phyloP scores from a whole-genome alignment of 2,888 invertebrate genomes.

The Diaphora mendica region DNA sequence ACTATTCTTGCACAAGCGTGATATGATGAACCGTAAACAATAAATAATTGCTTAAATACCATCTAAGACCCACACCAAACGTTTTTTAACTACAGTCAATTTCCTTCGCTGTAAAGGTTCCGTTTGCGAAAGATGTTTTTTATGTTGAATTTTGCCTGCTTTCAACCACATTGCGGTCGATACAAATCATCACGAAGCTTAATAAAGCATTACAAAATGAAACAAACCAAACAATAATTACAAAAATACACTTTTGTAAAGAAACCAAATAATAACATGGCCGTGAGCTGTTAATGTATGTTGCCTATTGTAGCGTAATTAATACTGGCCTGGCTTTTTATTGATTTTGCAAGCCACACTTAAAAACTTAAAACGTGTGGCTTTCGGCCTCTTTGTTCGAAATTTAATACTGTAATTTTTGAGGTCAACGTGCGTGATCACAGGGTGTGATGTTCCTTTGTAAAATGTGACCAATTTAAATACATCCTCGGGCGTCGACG shows the following conservation, averaged over 20 bases:
- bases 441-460: constrained; percentile 65
- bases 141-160: constrained; percentile 4
- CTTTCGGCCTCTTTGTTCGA: constrained; percentile 67
- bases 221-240: constrained; percentile 53
- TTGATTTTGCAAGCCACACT: constrained; percentile 64
- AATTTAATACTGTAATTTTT: constrained; percentile 73
- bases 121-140: constrained; percentile 39
- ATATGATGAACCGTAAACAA: constrained; percentile 78
- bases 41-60: constrained; percentile 67
- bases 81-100: constrained; percentile 49
- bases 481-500: constrained; percentile 53
- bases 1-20: constrained; percentile 69
- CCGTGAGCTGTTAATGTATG: constrained; percentile 73
- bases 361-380: constrained; percentile 57
- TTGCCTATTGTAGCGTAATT: constrained; percentile 67
- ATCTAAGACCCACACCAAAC: constrained; percentile 52
- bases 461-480: constrained; percentile 68
- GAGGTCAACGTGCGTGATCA: constrained; percentile 68
- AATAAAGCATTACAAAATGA: constrained; percentile 60
- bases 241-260: constrained; percentile 62
- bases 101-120: constrained; percentile 36
- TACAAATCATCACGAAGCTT: constrained; percentile 47
- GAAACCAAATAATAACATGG: constrained; percentile 70
- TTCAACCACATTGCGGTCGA: constrained; percentile 38
- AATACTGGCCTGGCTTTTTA: constrained; percentile 58